Percentiles rank a stretch among this genome's conserved stretches.
Conservation (phyloP, 2,888 invertebrate species). For the Xanthorhoe spadicearia region DNA sequence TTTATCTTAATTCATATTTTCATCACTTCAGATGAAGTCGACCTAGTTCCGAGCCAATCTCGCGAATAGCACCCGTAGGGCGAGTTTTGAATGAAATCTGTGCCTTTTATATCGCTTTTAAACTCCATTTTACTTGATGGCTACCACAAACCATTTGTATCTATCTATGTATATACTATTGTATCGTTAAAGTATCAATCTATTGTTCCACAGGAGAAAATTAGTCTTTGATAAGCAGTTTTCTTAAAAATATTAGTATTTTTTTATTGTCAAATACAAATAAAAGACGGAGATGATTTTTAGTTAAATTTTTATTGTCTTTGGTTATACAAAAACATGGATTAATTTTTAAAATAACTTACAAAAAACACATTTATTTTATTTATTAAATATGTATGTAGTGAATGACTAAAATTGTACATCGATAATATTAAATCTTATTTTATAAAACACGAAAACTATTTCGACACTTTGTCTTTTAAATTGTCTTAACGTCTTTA, state of each 20-base stretch:
- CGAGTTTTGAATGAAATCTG: conserved; percentile 9
- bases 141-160: too few relatives aligned
- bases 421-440: conserved; percentile 72
- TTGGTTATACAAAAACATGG: conserved; percentile 85
- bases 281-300: conserved; percentile 61
- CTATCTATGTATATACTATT: too few relatives aligned
- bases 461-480: conserved; percentile 43
- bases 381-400: conserved; percentile 68
- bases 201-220: too few relatives aligned
- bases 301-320: conserved; percentile 85
- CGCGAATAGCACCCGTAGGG: conserved; percentile 28
- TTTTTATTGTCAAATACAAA: conserved; percentile 32
- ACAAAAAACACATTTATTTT: conserved; percentile 82
- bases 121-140: too few relatives aligned
- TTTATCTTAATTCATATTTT: conserved; percentile 11
- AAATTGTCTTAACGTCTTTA: conserved; percentile 1
- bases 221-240: too few relatives aligned
- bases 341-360: conserved; percentile 84
- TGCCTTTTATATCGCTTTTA: not conserved
- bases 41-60: conserved; percentile 37
- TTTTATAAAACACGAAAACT: conserved; percentile 47
- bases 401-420: conserved; percentile 80
- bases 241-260: too few relatives aligned
- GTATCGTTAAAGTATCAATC: too few relatives aligned
- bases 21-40: conserved; percentile 11